Conservation (phyloP, 2,888 invertebrate genomes). For the Caenorhabditis angaria region DNA sequence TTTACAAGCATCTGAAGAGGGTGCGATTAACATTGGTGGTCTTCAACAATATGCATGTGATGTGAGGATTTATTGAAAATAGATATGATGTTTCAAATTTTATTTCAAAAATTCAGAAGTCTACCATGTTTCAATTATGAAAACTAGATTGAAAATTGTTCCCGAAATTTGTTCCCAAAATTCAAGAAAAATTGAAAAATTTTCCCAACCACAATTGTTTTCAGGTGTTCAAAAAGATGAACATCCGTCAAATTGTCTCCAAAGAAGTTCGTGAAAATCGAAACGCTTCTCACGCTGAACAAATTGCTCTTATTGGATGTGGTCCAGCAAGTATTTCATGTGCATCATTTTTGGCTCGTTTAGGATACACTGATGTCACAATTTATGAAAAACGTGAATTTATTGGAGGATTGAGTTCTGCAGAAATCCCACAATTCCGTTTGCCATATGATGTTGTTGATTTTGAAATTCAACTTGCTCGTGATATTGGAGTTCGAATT, state of each 20-base stretch:
- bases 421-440: slow-evolving; percentile 96
- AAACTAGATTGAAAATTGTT: too few species aligned
- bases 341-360: slow-evolving; percentile 90
- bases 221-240: slow-evolving; percentile 86
- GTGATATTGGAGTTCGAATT: slow-evolving; percentile 87
- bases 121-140: too few species aligned
- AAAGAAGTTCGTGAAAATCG: slow-evolving; percentile 75
- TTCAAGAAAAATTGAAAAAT: too few species aligned
- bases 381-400: slow-evolving; percentile 89
- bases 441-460: slow-evolving; percentile 90
- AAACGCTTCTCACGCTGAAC: slow-evolving; percentile 61
- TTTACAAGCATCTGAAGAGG: slow-evolving; percentile 87
- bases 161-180: too few species aligned
- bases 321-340: slow-evolving; percentile 96
- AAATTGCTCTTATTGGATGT: slow-evolving; percentile 87
- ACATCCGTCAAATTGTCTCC: slow-evolving; percentile 85
- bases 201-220: too few species aligned
- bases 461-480: slow-evolving; percentile 89
- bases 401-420: slow-evolving; percentile 85
- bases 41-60: slow-evolving; percentile 97
- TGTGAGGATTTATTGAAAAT: slow-evolving; percentile 76
- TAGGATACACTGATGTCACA: slow-evolving; percentile 90
- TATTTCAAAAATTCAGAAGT: too few species aligned
- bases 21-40: slow-evolving; percentile 97
- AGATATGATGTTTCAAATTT: neutral